These are phyloP conservation scores for Cremastinae sp. DNA, from an alignment of 2,888 invertebrate genomes.

Conservation along the genomic window DNA sequence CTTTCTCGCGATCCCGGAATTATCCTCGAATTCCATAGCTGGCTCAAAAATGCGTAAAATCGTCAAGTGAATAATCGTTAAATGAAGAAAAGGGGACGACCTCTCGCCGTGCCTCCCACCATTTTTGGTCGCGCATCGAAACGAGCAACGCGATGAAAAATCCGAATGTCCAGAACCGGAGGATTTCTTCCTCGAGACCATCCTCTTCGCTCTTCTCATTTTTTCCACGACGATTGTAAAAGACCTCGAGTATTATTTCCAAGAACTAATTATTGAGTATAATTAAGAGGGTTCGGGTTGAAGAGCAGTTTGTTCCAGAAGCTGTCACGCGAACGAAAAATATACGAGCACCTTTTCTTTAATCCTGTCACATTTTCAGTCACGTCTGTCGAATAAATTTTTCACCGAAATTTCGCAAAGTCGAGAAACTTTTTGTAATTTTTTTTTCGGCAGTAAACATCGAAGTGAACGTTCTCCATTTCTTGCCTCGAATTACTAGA, in stretches of 20 bases:
- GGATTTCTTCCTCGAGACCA: not conserved
- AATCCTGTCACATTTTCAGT: not conserved
- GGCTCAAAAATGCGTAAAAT: slow-evolving; percentile 30
- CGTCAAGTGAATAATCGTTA: slow-evolving; percentile 22
- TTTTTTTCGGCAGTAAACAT: slow-evolving; percentile 16
- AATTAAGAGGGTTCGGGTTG: slow-evolving; percentile 37
- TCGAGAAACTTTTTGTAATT: slow-evolving; percentile 3
- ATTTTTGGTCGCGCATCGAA: slow-evolving; percentile 42
- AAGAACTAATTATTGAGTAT: slow-evolving; percentile 36
- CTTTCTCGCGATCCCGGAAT: slow-evolving; percentile 24
- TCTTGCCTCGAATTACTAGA: too few relatives aligned
- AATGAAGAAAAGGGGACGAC: slow-evolving; percentile 29
- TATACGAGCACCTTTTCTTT: not conserved
- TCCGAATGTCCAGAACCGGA: not conserved
- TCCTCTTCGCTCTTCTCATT: not conserved
- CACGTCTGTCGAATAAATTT: slow-evolving; percentile 26
- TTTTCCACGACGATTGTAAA: slow-evolving; percentile 5
- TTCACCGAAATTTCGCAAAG: not conserved
- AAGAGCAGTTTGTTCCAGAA: slow-evolving; percentile 17
- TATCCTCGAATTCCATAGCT: slow-evolving; percentile 49
- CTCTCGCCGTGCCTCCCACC: slow-evolving; percentile 28
- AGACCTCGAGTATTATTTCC: slow-evolving; percentile 23
- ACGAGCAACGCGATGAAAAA: slow-evolving; percentile 7
- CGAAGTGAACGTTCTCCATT: too few relatives aligned
- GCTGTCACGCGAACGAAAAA: not conserved